Evolutionary conservation across 2,797 vertebrate genomes (phyloP).

Genomic region (Peromyscus attwateri): DNA sequence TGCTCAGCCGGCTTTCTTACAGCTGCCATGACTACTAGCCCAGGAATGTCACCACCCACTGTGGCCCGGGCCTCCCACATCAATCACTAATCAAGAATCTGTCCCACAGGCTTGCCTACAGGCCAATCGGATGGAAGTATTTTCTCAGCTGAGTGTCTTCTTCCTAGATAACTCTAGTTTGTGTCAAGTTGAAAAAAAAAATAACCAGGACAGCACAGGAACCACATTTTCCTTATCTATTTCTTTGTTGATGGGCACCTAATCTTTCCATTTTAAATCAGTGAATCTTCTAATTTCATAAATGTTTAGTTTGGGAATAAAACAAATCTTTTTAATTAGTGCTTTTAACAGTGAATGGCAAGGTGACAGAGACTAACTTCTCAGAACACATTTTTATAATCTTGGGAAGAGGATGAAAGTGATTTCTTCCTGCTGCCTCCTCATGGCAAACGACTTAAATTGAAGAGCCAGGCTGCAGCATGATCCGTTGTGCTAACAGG

Average conservation of each 20-base stretch:
- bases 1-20: background rate
- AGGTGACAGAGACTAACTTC: background rate
- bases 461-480: background rate
- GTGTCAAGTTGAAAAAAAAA: background rate
- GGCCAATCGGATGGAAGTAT: background rate
- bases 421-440: constrained; percentile 33
- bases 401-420: background rate
- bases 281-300: constrained; percentile 19
- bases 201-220: background rate
- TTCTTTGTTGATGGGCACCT: background rate
- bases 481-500: background rate
- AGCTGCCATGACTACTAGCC: background rate
- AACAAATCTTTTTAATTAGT: constrained; percentile 13
- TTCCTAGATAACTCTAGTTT: background rate
- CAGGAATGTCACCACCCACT: background rate
- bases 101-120: background rate
- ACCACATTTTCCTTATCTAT: background rate
- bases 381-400: background rate
- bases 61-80: background rate
- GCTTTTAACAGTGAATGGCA: background rate
- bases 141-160: background rate
- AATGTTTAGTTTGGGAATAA: background rate
- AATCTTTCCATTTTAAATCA: background rate
- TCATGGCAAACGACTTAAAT: constrained; percentile 50
- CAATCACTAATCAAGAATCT: background rate